Base-by-base conservation (phyloP, 2,888 invertebrate genomes). In the Drosophila prostipennis region DNA sequence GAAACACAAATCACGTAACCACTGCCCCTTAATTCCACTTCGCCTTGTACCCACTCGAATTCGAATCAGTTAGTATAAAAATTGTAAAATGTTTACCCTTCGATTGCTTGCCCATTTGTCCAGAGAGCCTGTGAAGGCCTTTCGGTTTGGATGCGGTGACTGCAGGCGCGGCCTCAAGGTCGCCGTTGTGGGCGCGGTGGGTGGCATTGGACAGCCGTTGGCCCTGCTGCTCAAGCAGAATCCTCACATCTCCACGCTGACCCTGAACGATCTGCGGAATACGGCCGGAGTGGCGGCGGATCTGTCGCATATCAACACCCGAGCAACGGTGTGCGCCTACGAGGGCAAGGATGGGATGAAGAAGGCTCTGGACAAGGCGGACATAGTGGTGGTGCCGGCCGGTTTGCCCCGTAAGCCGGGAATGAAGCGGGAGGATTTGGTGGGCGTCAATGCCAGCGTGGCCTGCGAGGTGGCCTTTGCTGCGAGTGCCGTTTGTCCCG, bases 391-490 rank as follows among this genome's bases (percentile, higher is more conserved):
- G 51, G 96, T 99, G 81, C 97, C 99, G 0, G 99, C 99, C 26
- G 99, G 99, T 36, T 96, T 98, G 3, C 98, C 99, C 37, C 95
- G 98, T 79, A 98, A 98, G 92, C 98, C 99, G 16, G 98, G 98
- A 90, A 98, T 98, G 98, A 97, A 96, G 14, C 94, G 98, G 72
- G 98, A 98, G 91, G 98, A 99, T 92, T 93, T 99, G 51, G 98
- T 99, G 93, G 97, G 97, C 92, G 97, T 96, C 0, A 99, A 99
- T 91, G 99, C 98, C 6, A 95, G 96, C 7, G 97, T 99, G 83
- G 98, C 98, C 0, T 94, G 96, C 10, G 96, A 97, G 91, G 93
- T 99, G 65, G 95, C 96, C 1, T 91, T 93, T 42, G 96, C 95
- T 23, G 93, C 96, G 71, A 96, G 98, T 1, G 93, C 95, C 91